A percentile compares a stretch with the other conserved stretches of the same genome.
Evolutionary conservation across 2,113 vertebrate genomes (phyloP).

Genomic region (Climacteris rufus): DNA sequence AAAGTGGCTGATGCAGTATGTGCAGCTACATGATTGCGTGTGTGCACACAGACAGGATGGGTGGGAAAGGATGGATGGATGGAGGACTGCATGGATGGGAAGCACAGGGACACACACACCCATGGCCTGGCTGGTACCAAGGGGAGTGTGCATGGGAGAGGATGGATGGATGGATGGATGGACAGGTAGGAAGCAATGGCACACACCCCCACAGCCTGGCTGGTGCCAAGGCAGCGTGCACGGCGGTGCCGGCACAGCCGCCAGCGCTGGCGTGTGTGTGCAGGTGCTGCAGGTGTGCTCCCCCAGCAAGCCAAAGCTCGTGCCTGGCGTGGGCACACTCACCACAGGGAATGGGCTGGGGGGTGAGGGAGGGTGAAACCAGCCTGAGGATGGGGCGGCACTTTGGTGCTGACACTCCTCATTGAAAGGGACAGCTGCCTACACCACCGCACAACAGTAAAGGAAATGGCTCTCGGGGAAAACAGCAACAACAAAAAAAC

Average conservation of each 20-base stretch:
- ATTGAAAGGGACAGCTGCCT: constrained; percentile 50
- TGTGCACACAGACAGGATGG: neutral
- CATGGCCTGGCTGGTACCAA: neutral
- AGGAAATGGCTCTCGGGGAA: neutral
- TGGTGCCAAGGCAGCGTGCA: neutral
- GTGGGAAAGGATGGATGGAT: neutral
- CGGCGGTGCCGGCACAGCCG: neutral
- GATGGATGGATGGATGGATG: neutral
- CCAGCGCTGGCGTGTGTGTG: neutral
- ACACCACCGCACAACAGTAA: neutral
- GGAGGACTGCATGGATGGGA: neutral
- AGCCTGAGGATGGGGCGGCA: neutral
- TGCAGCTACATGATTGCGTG: fast-evolving
- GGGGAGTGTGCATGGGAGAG: neutral
- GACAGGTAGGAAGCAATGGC: neutral
- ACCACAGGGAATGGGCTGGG: neutral
- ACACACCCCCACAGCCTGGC: neutral
- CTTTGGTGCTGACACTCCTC: neutral
- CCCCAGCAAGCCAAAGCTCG: neutral
- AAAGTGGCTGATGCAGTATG: neutral
- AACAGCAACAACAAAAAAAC: neutral
- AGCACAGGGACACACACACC: neutral
- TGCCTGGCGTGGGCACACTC: neutral
- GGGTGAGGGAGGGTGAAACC: neutral
- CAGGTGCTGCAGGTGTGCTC: neutral